Evolutionary conservation across 53 echinoderm and acorn worm genomes (phyloP), one percentile per base, ranked within the genome.

Genomic region (Patiria pectinifera): DNA sequence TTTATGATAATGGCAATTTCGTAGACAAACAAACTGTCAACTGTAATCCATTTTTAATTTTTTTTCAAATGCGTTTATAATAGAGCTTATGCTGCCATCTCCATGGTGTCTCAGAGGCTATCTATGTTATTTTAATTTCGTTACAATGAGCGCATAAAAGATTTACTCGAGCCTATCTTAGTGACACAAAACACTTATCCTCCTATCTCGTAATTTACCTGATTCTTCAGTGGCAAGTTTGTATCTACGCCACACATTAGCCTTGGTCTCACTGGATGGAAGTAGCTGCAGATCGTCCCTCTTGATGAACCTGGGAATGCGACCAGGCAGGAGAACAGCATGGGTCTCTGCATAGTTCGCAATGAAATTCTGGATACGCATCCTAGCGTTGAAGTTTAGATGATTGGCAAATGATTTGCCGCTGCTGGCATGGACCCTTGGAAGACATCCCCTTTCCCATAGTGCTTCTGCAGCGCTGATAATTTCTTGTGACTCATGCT

Each of bases 321-420:
- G 86, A n/a, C 71, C 86, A 48, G 86, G 86, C 22, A 86, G 86
- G 6, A 72, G 86, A 71, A 86, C 44, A n/a, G 86, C 71, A 48
- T 86, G 86, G 16, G 74, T 72, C 74, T 86, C 86, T 48, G 86
- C 62, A 45, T 86, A 86, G 71, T 86, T 86, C 23, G 12, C 47
- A 22, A 86, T 86, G 86, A 86, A 86, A 19, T 71, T 70, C 13
- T 35, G 47, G 7, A 71, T 69, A 71, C 74, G 12, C 14, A 43
- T 19, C 7, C 12, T 71, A 19, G 71, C 86, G 18, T 71, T 18
- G 47, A 22, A 71, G 48, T n/a, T n/a, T n/a, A n/a, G n/a, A n/a
- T n/a, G n/a, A n/a, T n/a, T n/a, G 24, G 7, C 53, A 14, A 61
- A 83, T 25, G 83, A 22, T 60, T 26, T 12, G 61, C 61, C 62